These are phyloP conservation scores for Porphyrio hochstetteri DNA, from an alignment of 2,113 vertebrate genomes.

Conservation along the genomic window DNA sequence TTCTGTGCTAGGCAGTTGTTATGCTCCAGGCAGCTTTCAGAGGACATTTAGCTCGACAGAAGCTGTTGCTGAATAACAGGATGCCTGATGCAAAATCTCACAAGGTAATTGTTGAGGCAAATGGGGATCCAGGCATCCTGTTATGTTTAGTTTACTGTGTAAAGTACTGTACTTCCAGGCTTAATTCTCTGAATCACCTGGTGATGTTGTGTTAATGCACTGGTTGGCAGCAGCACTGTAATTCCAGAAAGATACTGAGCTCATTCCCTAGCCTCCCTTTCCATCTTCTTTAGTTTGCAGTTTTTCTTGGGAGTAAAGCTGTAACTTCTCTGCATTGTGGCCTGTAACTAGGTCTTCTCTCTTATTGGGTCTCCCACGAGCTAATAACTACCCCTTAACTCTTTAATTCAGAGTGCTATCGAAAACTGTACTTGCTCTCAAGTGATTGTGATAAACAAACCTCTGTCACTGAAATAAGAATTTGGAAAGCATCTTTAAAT, in stretches of 20 bases:
- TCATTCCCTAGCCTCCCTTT: neutral
- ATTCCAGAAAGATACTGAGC: neutral
- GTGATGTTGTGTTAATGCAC: neutral
- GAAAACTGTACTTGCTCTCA: neutral
- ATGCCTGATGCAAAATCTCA: neutral
- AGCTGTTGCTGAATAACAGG: conserved; percentile 43
- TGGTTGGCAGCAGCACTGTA: neutral
- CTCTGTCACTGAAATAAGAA: neutral
- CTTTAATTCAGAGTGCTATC: neutral
- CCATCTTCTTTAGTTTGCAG: neutral
- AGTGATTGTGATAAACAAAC: neutral
- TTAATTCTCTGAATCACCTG: neutral
- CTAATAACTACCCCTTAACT: neutral
- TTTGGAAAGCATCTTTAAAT: neutral
- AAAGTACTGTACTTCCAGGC: neutral
- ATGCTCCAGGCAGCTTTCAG: conserved; percentile 83
- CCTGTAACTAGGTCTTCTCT: neutral
- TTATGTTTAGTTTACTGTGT: neutral
- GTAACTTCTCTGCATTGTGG: neutral
- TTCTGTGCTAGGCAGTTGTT: conserved; percentile 69
- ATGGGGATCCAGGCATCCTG: neutral
- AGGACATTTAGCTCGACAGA: conserved; percentile 78
- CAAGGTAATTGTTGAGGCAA: conserved; percentile 46
- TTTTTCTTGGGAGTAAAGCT: neutral
- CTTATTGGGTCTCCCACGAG: neutral